Evolutionary conservation across 1,140 invertebrate species (phyloP).

Genomic region (Drosophila busckii): DNA sequence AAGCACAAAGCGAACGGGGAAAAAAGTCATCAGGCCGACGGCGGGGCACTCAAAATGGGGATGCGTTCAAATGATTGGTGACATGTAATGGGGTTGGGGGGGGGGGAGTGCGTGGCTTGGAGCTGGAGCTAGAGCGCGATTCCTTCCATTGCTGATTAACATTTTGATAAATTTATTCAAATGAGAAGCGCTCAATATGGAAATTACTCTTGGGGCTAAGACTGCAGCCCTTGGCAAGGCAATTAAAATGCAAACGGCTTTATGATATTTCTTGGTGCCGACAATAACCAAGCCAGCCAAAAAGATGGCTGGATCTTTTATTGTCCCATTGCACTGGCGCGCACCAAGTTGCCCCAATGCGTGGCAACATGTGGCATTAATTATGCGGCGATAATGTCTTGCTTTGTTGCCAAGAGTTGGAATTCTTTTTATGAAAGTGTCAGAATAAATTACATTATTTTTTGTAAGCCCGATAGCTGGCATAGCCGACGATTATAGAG

Average conservation of each 20-base stretch:
- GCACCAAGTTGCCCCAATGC: constrained; percentile 18
- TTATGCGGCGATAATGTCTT: constrained; percentile 77
- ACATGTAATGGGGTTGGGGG: constrained; percentile 1
- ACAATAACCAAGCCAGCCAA: constrained; percentile 18
- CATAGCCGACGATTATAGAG: constrained; percentile 24
- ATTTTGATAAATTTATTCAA: constrained; percentile 69
- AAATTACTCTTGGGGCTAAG: constrained; percentile 39
- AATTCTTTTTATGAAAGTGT: constrained; percentile 73
- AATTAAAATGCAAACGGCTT: constrained; percentile 69
- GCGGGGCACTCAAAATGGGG: constrained; percentile 7
- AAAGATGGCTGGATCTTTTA: constrained; percentile 41
- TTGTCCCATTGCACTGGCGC: constrained; percentile 47
- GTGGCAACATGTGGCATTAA: constrained; percentile 74
- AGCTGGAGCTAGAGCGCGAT: constrained; percentile 27
- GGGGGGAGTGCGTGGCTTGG: not conserved
- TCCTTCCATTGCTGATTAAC: constrained; percentile 65
- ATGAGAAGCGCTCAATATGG: constrained; percentile 60
- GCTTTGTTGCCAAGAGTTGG: constrained; percentile 66
- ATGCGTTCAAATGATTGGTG: constrained; percentile 1
- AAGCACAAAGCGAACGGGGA: constrained; percentile 37
- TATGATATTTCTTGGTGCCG: constrained; percentile 61
- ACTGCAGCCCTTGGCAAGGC: constrained; percentile 50
- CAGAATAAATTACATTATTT: constrained; percentile 77
- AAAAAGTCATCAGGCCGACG: constrained; percentile 9
- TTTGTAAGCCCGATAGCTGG: constrained; percentile 48